Evolutionary conservation across 2,797 vertebrate genomes (phyloP).

Genomic region (Cottoperca gobio): DNA sequence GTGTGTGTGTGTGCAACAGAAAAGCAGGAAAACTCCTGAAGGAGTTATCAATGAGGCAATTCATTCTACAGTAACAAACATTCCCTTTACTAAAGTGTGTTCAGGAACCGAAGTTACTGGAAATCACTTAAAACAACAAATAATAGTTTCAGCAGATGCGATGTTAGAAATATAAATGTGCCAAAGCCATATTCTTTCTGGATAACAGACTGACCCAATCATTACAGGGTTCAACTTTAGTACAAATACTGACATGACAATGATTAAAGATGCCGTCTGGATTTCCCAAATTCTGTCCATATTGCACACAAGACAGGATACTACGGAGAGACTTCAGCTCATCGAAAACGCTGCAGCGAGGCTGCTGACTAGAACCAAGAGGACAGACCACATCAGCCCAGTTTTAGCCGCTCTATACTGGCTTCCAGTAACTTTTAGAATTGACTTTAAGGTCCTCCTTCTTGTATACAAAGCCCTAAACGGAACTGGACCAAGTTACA

Average conservation of each 20-base stretch:
- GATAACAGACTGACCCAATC: neutral
- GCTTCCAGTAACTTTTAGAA: too few relatives aligned
- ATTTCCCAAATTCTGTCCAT: neutral
- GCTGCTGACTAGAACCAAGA: too few relatives aligned
- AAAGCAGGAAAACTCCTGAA: conserved; percentile 58
- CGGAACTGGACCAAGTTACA: too few relatives aligned
- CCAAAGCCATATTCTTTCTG: neutral
- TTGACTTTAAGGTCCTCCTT: too few relatives aligned
- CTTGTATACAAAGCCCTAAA: too few relatives aligned
- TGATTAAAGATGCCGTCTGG: neutral
- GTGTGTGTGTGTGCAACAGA: neutral
- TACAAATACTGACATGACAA: neutral
- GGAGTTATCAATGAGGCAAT: conserved; percentile 69
- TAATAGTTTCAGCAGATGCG: neutral
- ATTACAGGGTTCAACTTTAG: neutral
- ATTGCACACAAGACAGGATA: neutral
- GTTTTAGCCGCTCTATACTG: too few relatives aligned
- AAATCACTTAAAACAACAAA: neutral
- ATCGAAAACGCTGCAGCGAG: too few relatives aligned
- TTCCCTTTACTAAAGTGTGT: conserved; percentile 29
- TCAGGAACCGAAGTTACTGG: conserved; percentile 30
- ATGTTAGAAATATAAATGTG: neutral
- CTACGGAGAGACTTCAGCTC: too few relatives aligned
- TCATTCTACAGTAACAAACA: conserved; percentile 59
- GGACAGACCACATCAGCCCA: too few relatives aligned